Evolutionary conservation across 2,797 vertebrate species (phyloP).

Genomic region (Chaunax sp.): DNA sequence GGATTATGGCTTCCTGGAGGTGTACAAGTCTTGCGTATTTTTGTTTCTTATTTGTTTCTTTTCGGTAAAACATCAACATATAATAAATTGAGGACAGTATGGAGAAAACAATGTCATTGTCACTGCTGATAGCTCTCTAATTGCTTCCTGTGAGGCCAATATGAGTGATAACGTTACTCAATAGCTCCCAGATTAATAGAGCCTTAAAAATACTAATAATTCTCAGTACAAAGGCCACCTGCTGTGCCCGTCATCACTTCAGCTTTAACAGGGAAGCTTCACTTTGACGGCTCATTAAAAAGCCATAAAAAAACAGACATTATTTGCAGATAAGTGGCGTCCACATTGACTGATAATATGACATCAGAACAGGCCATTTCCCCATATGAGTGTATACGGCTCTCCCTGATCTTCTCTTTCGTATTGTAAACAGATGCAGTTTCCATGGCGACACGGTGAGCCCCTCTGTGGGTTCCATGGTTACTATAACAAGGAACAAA

Average conservation of each 20-base stretch:
- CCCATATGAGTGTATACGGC: conserved; percentile 33
- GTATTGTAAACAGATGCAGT: conserved; percentile 90
- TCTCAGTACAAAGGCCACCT: conserved; percentile 27
- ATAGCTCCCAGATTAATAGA: conserved; percentile 46
- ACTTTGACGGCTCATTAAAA: conserved; percentile 38
- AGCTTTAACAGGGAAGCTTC: conserved; percentile 30
- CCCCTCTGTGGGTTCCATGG: conserved; percentile 84
- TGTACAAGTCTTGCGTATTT: too few species aligned
- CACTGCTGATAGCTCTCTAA: background rate
- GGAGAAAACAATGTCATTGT: background rate
- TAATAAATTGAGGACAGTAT: background rate
- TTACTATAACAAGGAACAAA: conserved; percentile 80
- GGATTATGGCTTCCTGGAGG: too few species aligned
- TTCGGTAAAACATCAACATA: background rate
- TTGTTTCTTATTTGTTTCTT: background rate
- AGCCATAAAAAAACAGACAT: conserved; percentile 30
- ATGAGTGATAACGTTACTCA: conserved; percentile 18
- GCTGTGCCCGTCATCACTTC: conserved; percentile 39
- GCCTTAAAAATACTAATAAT: conserved; percentile 46
- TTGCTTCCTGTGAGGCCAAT: conserved; percentile 13
- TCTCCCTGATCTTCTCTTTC: conserved; percentile 44
- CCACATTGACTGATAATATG: conserved; percentile 4
- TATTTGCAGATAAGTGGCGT: conserved; percentile 34
- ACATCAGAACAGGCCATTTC: conserved; percentile 28
- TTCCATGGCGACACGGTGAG: conserved; percentile 84